A percentile compares a stretch with the other conserved stretches of the same genome.
Conservation (phyloP, 2,888 invertebrate genomes). For the Adineta ricciae region DNA sequence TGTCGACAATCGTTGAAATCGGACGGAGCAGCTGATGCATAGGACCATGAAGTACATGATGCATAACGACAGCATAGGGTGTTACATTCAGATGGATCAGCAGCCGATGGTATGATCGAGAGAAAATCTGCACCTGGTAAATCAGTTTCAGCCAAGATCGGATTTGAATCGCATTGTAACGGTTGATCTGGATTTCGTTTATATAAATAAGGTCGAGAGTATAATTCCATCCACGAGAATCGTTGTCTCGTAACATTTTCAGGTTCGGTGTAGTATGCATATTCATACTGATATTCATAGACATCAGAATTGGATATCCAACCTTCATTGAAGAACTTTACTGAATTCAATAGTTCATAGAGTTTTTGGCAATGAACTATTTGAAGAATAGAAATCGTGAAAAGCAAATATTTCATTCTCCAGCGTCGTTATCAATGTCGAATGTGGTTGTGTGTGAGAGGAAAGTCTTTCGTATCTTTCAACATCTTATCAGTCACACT, state of each 20-base stretch:
- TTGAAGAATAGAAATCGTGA: background rate
- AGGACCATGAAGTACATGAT: background rate
- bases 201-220: background rate
- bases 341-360: background rate
- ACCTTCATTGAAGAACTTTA: background rate
- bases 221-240: background rate
- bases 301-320: background rate
- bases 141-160: background rate
- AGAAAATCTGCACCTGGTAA: background rate
- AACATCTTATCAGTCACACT: no score
- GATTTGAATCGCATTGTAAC: background rate
- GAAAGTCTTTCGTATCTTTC: no score
- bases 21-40: background rate
- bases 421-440: no score
- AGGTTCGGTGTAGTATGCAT: background rate
- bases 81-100: background rate
- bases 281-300: background rate
- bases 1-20: background rate
- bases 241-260: background rate
- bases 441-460: no score
- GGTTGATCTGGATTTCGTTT: background rate
- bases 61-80: background rate
- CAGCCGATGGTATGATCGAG: background rate
- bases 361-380: background rate
- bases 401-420: background rate